These are phyloP conservation scores for Herminia tarsipennalis DNA, from an alignment of 2,888 invertebrate genomes.

Conservation along the genomic window DNA sequence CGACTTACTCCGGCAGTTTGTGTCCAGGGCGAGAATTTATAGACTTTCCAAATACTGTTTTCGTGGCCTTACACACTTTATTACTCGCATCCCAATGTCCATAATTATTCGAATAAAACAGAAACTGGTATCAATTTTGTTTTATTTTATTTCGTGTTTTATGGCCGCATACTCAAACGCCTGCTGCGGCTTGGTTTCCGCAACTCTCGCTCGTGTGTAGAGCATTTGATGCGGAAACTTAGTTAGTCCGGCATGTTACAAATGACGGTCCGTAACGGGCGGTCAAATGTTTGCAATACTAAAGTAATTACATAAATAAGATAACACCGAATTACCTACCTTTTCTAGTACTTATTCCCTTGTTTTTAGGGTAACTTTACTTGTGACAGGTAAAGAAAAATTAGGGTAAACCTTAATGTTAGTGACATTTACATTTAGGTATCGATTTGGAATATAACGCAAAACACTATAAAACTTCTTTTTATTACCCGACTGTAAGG, in stretches of 20 bases:
- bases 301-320: slow-evolving; percentile 46
- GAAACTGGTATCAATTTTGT: slow-evolving; percentile 9
- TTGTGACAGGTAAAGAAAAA: too few relatives aligned
- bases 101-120: slow-evolving; percentile 31
- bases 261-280: slow-evolving; percentile 47
- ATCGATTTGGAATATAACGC: too few relatives aligned
- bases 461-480: too few relatives aligned
- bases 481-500: too few relatives aligned
- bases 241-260: slow-evolving; percentile 52
- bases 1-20: slow-evolving; percentile 28
- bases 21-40: slow-evolving; percentile 34
- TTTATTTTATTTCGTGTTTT: slow-evolving; percentile 35
- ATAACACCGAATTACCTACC: slow-evolving; percentile 39
- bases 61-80: slow-evolving; percentile 26
- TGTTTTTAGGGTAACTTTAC: slow-evolving; percentile 25
- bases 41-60: slow-evolving; percentile 25
- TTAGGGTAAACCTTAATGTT: too few relatives aligned
- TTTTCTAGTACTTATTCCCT: slow-evolving; percentile 23
- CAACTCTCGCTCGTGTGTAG: slow-evolving; percentile 36
- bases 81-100: slow-evolving; percentile 26
- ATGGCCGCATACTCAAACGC: slow-evolving; percentile 32
- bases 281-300: slow-evolving; percentile 49
- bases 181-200: slow-evolving; percentile 31
- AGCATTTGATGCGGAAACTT: slow-evolving; percentile 54
- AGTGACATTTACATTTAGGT: too few relatives aligned